Base-by-base conservation (phyloP, 2,797 vertebrate genomes). In the Pristis pectinata region DNA sequence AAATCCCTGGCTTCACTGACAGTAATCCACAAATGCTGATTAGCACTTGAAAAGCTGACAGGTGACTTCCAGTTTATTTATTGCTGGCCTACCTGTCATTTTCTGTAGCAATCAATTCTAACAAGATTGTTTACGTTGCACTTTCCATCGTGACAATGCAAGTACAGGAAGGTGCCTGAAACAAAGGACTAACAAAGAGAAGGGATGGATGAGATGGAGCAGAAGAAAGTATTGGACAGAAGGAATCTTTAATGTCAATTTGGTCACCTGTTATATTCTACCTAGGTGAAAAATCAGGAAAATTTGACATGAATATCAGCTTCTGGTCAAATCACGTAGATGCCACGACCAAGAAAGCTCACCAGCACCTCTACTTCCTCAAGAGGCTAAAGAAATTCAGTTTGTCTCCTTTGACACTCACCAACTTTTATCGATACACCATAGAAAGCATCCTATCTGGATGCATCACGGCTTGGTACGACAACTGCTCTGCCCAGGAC, bases 1-100 rank as follows among this genome's bases (percentile, higher is more conserved):
- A 91, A 64, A 41, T 41, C 87, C n/a, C 59, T 67, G 59, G 87
- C n/a, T 91, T 67, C 87, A 67, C 61, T 67, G 87, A 91, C 59
- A 64, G 87, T 91, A 64, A 67, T 91, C 87, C 61, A 27, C 59
- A 64, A 91, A 91, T 64, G 61, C 87, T 91, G 87, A 91, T 91
- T 91, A 91, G 87, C 0, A 37, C 87, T 74, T 72, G 92, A 93
- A 70, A 93, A 74, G 67, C 92, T 85, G 44, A 24, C 82, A 85
- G 82, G 82, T 85, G 92, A 93, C 92, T 93, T 49, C 70, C 41
- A 74, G 92, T 93, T 93, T 93, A 53, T 74, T 93, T 53, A 93
- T 93, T 30, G 4, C 24, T 92, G 49, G 92, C 64, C 92, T 2
- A 74, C 64, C 67, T 93, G 92, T 93, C 92, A 74, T n/a, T 74